A percentile compares a stretch with the other conserved stretches of the same genome.
phyloP scores from a whole-genome alignment of 2,113 vertebrate genomes.

The Peromyscus polionotus region DNA sequence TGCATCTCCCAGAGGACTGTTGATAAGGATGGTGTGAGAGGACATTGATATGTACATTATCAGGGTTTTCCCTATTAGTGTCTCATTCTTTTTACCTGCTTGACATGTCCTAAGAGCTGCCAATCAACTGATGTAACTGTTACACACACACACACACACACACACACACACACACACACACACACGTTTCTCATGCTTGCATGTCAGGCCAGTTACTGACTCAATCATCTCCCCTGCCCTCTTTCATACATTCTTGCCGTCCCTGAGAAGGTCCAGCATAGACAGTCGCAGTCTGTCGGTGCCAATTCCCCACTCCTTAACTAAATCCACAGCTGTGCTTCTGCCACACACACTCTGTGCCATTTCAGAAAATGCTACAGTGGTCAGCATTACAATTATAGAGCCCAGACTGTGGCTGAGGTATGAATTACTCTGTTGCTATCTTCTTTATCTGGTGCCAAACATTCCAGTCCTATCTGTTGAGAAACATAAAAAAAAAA shows the following conservation, averaged over 20 bases:
- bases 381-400: no score
- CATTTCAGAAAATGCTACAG: no score
- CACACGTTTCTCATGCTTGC: neutral
- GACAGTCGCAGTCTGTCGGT: no score
- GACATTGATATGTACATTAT: neutral
- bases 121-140: neutral
- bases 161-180: neutral
- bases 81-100: neutral
- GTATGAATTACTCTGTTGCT: neutral
- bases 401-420: neutral
- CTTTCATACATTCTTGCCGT: rapidly evolving
- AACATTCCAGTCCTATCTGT: neutral
- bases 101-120: neutral
- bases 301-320: rapidly evolving
- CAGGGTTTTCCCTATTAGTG: neutral
- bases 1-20: neutral
- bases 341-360: neutral
- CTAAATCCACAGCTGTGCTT: neutral
- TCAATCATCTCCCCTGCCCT: neutral
- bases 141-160: neutral
- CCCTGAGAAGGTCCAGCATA: neutral
- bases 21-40: neutral
- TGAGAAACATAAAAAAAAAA: neutral
- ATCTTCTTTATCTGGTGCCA: no score
- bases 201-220: neutral